Conservation (phyloP, 2,113 vertebrate genomes). For the Cettia cetti region DNA sequence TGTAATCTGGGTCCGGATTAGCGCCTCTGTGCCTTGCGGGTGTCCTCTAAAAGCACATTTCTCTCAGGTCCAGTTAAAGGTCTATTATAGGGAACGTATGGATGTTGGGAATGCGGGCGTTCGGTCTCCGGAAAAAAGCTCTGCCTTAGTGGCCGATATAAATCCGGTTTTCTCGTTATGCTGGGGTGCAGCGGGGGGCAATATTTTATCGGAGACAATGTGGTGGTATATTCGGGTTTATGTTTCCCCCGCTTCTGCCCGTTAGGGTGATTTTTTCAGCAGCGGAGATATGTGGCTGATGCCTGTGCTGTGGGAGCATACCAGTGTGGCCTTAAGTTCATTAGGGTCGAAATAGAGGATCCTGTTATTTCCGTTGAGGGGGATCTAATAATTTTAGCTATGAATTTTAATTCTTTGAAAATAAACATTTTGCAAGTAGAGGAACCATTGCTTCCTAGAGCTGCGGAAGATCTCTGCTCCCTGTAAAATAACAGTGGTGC, state of each 20-base stretch:
- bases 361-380: background rate
- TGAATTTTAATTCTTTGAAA: background rate
- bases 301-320: background rate
- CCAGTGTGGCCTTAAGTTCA: background rate
- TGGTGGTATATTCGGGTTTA: background rate
- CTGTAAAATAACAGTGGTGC: background rate
- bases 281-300: background rate
- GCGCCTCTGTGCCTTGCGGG: background rate
- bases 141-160: background rate
- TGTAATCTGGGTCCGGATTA: conserved; percentile 30
- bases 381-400: background rate
- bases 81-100: background rate
- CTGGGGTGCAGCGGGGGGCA: background rate
- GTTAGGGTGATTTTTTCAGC: background rate
- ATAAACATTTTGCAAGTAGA: background rate
- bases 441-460: background rate
- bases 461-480: background rate
- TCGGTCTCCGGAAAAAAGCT: background rate
- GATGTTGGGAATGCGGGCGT: background rate
- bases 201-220: background rate
- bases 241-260: background rate
- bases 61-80: background rate
- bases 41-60: background rate
- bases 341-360: background rate
- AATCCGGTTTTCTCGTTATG: background rate